Percentiles rank a stretch among this genome's conserved stretches.
Evolutionary conservation across 2,113 vertebrate genomes (phyloP).

Genomic region (Atlantisia rogersi): DNA sequence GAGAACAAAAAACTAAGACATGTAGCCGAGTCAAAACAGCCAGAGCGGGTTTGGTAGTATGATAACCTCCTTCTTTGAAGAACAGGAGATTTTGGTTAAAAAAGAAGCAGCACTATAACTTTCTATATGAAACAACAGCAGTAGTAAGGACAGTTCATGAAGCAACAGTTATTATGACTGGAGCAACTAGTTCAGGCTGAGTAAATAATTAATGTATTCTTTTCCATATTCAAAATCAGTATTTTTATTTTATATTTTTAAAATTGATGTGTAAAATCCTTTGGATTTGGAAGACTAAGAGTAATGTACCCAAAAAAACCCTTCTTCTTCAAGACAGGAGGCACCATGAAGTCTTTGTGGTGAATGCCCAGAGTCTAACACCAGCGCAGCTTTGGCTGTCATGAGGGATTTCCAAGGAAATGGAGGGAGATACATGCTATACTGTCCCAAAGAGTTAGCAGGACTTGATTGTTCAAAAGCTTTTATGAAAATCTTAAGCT

Average conservation of each 20-base stretch:
- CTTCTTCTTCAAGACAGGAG: background rate
- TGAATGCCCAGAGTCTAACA: background rate
- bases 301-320: background rate
- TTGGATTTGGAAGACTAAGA: background rate
- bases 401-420: background rate
- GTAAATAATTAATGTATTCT: fast-evolving
- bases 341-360: background rate
- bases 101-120: background rate
- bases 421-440: background rate
- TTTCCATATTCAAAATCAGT: background rate
- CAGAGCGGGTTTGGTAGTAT: background rate
- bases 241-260: background rate
- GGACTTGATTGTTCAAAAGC: background rate
- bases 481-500: background rate
- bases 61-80: background rate
- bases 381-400: background rate
- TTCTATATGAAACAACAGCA: background rate
- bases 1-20: background rate
- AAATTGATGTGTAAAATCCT: background rate
- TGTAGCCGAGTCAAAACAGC: background rate
- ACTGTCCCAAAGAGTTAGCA: background rate
- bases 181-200: background rate
- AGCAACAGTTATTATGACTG: background rate
- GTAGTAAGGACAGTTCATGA: background rate
- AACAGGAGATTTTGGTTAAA: background rate